These are phyloP conservation scores for Plestiodon gilberti DNA, from an alignment of 2,113 vertebrate genomes.

Conservation along the genomic window DNA sequence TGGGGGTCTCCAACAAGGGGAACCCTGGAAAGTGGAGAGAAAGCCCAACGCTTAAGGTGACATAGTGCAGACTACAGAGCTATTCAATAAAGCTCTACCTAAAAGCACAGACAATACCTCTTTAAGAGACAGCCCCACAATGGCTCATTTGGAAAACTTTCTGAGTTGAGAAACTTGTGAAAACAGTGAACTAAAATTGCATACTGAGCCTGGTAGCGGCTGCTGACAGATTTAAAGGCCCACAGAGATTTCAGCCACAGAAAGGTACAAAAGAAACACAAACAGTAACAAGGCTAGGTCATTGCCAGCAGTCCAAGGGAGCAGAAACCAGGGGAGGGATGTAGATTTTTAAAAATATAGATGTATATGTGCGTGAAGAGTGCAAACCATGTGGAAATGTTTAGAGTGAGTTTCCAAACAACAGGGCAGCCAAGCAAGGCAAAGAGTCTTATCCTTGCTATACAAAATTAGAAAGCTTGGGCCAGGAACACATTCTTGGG, in stretches of 20 bases:
- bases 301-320: conserved; percentile 65
- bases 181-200: conserved; percentile 72
- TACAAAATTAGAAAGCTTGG: conserved; percentile 65
- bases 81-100: conserved; percentile 36
- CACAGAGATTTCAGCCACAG: conserved; percentile 60
- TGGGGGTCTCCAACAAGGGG: not conserved
- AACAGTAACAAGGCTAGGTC: conserved; percentile 66
- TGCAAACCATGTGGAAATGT: conserved; percentile 73
- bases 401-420: conserved; percentile 71
- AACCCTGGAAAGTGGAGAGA: not conserved
- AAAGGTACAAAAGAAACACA: conserved; percentile 73
- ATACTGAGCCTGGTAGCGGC: conserved; percentile 70
- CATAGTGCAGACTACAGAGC: conserved; percentile 11
- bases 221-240: conserved; percentile 72
- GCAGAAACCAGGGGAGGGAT: conserved; percentile 21
- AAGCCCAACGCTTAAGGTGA: conserved; percentile 40
- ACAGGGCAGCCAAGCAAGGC: conserved; percentile 65
- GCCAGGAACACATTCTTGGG: conserved; percentile 64
- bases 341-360: conserved; percentile 21
- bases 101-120: conserved; percentile 58
- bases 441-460: conserved; percentile 66
- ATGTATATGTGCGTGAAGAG: conserved; percentile 56
- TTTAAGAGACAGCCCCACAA: conserved; percentile 66
- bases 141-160: conserved; percentile 68
- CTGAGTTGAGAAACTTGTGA: conserved; percentile 67